Base-by-base conservation (phyloP, 1,140 invertebrate species). In the Octopus bimaculoides region DNA sequence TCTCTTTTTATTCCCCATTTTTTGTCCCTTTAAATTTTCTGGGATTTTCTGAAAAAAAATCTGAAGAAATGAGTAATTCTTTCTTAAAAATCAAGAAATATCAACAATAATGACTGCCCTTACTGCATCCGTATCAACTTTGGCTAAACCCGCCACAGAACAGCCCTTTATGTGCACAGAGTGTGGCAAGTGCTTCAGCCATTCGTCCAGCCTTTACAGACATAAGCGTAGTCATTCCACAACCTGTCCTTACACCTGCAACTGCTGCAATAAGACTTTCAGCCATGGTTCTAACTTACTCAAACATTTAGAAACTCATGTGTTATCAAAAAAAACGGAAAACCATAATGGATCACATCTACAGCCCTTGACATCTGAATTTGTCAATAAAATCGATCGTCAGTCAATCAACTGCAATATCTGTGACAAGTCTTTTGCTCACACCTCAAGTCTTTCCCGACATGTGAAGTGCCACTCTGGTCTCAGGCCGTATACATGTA, bases 241-340 rank as follows among this genome's bases (percentile, higher is more conserved):
- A 14, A 20, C 17, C 66, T n/a, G 66, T 14, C 66, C 66, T 5
- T 71, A 71, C 14, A n/a, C 66, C 5, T 71, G 66, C 26, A 20
- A 71, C 17, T 4, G 1, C 4, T 71, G 66, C 14, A 71, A 6
- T 3, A 71, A 71, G 66, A n/a, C 66, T 14, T 71, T n/a, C 66
- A 71, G 17, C 7, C 66, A 71, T 5, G 66, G 17, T 14, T 10
- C 14, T 6, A 20, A 71, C 26, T 71, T 71, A 14, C 66, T 71
- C 8, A 71, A 71, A 71, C 66, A 71, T 71, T 71, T 71, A 71
- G 66, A 71, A 20, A 71, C 5, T 20, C 66, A 71, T 71, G 14
- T 14, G 5, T 20, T 20, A 17, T n/a, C 17, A 71, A 71, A 71
- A 4, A 71, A 71, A 17, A 4, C 5, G 5, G 66, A 6, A n/a